Evolutionary conservation across 2,888 invertebrate genomes (phyloP).

Genomic region (Watsonalla cultraria): DNA sequence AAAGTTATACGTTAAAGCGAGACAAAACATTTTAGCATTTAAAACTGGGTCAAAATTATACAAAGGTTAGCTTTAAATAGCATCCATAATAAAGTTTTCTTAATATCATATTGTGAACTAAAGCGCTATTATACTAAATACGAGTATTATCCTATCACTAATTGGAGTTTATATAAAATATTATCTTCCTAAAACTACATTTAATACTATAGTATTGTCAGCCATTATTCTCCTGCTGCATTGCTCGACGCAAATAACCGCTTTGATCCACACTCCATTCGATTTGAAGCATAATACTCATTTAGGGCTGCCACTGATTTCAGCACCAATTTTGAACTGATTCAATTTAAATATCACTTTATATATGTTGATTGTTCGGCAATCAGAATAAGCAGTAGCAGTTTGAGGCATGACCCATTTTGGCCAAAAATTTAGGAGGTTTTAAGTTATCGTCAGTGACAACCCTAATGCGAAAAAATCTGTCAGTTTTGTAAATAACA

Average conservation of each 20-base stretch:
- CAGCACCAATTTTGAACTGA: slow-evolving; percentile 12
- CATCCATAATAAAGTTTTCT: too few species aligned
- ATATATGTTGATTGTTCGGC: background rate
- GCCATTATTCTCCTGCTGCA: slow-evolving; percentile 74
- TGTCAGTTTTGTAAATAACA: slow-evolving; percentile 18
- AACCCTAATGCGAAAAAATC: slow-evolving; percentile 7
- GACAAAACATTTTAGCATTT: too few species aligned
- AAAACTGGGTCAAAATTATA: too few species aligned
- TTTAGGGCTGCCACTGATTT: slow-evolving; percentile 12
- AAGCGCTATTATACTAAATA: slow-evolving; percentile 6
- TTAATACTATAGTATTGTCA: slow-evolving; percentile 49
- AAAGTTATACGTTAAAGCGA: too few species aligned
- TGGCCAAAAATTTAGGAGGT: too few species aligned
- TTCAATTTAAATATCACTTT: background rate
- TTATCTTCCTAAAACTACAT: slow-evolving; percentile 15
- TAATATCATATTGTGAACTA: too few species aligned
- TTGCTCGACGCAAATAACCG: slow-evolving; percentile 36
- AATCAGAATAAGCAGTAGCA: background rate
- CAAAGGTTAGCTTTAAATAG: too few species aligned
- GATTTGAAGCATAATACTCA: slow-evolving; percentile 10
- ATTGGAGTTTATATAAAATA: slow-evolving; percentile 11
- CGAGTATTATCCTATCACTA: slow-evolving; percentile 33
- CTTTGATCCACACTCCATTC: slow-evolving; percentile 21
- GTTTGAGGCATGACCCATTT: too few species aligned
- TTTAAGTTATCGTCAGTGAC: slow-evolving; percentile 6